Evolutionary conservation across 2,113 vertebrate species (phyloP).

Genomic region (Bufo bufo): DNA sequence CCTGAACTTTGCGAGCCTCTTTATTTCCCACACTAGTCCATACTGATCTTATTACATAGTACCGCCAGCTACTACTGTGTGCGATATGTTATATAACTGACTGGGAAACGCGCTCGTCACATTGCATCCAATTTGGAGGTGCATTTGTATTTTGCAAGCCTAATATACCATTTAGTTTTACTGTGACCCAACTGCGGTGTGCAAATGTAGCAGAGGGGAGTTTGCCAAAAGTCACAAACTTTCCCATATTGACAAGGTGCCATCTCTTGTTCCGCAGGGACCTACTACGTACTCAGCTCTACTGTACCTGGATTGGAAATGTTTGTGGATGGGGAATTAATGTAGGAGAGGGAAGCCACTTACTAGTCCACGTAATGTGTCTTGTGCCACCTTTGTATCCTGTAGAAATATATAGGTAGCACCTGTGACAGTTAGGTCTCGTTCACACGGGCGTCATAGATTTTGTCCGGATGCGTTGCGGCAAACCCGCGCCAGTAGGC

Average conservation of each 20-base stretch:
- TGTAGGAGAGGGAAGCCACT: neutral
- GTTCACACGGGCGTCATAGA: too few species aligned
- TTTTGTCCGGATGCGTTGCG: too few species aligned
- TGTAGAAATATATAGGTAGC: neutral
- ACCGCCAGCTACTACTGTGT: neutral
- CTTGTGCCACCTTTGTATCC: neutral
- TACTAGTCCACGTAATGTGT: neutral
- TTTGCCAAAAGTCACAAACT: neutral
- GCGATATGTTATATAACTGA: neutral
- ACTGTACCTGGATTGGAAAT: neutral
- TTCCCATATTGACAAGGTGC: neutral
- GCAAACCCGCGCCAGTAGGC: too few species aligned
- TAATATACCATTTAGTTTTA: neutral
- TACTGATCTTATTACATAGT: constrained; percentile 12
- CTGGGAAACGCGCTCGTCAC: neutral
- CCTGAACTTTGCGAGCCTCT: neutral
- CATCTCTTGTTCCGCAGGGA: neutral
- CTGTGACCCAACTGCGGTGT: neutral
- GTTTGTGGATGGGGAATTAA: neutral
- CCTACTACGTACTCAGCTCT: neutral
- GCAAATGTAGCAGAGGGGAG: neutral
- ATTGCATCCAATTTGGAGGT: neutral
- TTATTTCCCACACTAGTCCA: neutral
- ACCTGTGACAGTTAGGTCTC: neutral
- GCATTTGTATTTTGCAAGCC: neutral